Evolutionary conservation across 2,797 vertebrate species (phyloP), one percentile per base, ranked within the genome.

Genomic region (Cyprinodon diabolis): DNA sequence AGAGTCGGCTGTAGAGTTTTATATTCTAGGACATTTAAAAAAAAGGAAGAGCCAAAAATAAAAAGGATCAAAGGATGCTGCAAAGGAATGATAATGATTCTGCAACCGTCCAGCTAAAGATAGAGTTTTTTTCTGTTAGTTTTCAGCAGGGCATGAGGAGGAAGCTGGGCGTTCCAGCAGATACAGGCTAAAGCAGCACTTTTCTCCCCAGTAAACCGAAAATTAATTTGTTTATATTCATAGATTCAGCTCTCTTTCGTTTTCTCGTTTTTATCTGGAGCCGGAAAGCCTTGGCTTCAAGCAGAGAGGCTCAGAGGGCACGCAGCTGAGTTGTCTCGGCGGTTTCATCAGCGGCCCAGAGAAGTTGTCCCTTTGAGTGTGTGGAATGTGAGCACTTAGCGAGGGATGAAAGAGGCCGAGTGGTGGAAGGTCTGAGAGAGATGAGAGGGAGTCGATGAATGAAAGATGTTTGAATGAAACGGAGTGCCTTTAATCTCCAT

Each of bases 331-430:
- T 40, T 71, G 73, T 68, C 71, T 23, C 60, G 0, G 23, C 0
- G 1, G 71, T 78, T 84, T 82, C 85, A 17, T 87, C 86, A 85
- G 76, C 71, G 14, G 68, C 56, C 35, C 2, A 47, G 60, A 30
- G 47, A 66, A 43, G 72, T 79, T 23, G 70, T 68, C 76, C 66
- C 1, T 57, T 63, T 77, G 14, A 9, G 68, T 13, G 55, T 51
- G 5, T 6, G 78, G 77, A 85, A 77, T 49, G 66, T 9, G 60
- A 77, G 74, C 14, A 49, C 78, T 58, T 66, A 54, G 14, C 63
- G 75, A 65, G 70, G 78, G 87, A 88, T 87, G 83, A 89, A 90
- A 88, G 84, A 55, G 65, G 35, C 48, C 7, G 30, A 77, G 71
- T 69, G 71, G 70, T 71, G 69, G 79, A 62, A 48, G 65, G 74